Percentiles rank a stretch among this genome's conserved stretches.
phyloP scores from a whole-genome alignment of 1,140 invertebrate species.

The Daktulosphaira vitifoliae region DNA sequence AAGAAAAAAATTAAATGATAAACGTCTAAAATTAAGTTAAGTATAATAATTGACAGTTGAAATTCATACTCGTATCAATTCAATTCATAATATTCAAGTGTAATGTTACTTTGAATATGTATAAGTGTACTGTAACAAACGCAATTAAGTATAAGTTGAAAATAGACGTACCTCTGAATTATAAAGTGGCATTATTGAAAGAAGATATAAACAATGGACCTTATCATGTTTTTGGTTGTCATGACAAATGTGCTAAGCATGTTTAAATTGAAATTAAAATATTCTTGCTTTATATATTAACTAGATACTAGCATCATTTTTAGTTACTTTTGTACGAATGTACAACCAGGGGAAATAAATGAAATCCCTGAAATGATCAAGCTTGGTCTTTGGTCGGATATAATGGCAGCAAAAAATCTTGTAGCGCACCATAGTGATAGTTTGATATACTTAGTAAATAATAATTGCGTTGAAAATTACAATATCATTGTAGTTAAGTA shows the following conservation, averaged over 20 bases:
- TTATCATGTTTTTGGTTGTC: not conserved
- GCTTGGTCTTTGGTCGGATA: not conserved
- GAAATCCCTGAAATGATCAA: not conserved
- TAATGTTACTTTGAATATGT: no score
- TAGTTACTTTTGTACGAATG: not conserved
- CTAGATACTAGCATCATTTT: not conserved
- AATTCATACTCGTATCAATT: no score
- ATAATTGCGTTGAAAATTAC: not conserved
- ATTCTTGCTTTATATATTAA: not conserved
- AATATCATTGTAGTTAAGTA: not conserved
- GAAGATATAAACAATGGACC: not conserved
- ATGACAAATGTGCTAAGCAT: not conserved
- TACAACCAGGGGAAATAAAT: not conserved
- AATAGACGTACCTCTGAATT: not conserved
- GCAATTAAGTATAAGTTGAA: slow-evolving; percentile 32
- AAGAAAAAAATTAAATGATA: not conserved
- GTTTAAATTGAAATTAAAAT: not conserved
- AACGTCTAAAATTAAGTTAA: no score
- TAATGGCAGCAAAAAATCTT: no score
- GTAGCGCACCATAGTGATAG: no score
- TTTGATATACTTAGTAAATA: no score
- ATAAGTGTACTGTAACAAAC: not conserved
- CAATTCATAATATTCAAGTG: no score
- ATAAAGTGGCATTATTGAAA: not conserved
- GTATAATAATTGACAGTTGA: no score